Evolutionary conservation across 2,113 vertebrate species (phyloP), one percentile per base, ranked within the genome.

Genomic region (Tragelaphus strepsiceros): DNA sequence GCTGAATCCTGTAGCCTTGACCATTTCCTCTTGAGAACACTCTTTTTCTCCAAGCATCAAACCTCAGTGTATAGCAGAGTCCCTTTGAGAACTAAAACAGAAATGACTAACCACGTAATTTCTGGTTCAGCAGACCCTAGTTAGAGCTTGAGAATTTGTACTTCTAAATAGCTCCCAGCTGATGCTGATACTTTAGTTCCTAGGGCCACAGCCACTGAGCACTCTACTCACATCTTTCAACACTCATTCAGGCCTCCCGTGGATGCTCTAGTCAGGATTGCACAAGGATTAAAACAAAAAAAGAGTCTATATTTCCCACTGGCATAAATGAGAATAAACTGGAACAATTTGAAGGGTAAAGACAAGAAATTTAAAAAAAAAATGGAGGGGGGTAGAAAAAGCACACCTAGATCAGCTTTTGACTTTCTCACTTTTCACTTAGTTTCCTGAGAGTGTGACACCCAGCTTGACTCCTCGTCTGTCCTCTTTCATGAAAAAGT

Each of bases 201-300:
- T 15, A 16, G 24, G 21, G 16, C 6, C 12, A 35, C 8, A 30
- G 9, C 30, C 39, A 9, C 74, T 17, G 26, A 74, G 17, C 17
- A 32, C 9, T 35, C 13, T 81, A 13, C 2, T 77, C 6, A 35
- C 6, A 17, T 22, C 4, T 53, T 58, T 15, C 26, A 58, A 1
- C 15, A 21, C 14, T 78, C 14, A 54, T 6, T 8, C 21, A 39
- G 1, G 7, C 46, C 26, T 22, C 28, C 2, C 8, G 9, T n/a
- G 30, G 2, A 10, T 8, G 8, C 9, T 43, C 3, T 1, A 19
- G 17, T 32, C 22, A 26, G 22, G 7, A 1, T 0, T 4, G 17
- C 16, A 19, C 14, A 28, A 90, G 35, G n/a, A 11, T 9, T 16
- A 78, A 46, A 9, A 71, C 13, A 9, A 46, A 43, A 26, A 1